phyloP scores from a whole-genome alignment of 1,140 invertebrate genomes.

The Sitobion miscanthi region DNA sequence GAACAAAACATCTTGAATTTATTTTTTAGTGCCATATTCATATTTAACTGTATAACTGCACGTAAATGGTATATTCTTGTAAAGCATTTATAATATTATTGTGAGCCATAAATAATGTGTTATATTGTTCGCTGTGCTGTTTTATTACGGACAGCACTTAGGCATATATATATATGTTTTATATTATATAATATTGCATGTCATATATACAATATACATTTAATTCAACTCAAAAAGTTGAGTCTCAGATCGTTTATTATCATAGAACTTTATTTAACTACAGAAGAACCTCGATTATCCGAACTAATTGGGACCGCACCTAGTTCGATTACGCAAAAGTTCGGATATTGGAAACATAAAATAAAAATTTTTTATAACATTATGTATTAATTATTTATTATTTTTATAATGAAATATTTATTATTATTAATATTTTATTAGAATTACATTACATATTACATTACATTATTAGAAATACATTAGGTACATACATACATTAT shows the following conservation, averaged over 20 bases:
- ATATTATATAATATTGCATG: neutral
- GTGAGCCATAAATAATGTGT: neutral
- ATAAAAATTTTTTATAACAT: no score
- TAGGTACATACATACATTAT: no score
- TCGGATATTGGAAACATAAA: no score
- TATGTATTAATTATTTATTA: no score
- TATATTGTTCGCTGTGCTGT: constrained; percentile 6
- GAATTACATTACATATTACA: no score
- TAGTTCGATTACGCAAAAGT: no score
- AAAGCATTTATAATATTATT: neutral
- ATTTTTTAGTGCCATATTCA: neutral
- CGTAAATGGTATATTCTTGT: neutral
- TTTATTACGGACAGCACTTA: constrained; percentile 9
- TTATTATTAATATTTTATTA: no score
- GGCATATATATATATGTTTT: neutral
- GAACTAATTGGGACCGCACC: no score
- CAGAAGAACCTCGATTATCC: no score
- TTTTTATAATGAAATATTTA: no score
- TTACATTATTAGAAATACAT: no score
- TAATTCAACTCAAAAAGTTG: neutral
- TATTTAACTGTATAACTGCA: neutral
- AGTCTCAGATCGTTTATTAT: neutral
- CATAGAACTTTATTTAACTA: neutral
- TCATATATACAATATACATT: neutral
- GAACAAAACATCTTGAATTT: neutral